A percentile compares a stretch with the other conserved stretches of the same genome.
Evolutionary conservation across 2,888 invertebrate species (phyloP).

Genomic region (Andrena hattorfiana): DNA sequence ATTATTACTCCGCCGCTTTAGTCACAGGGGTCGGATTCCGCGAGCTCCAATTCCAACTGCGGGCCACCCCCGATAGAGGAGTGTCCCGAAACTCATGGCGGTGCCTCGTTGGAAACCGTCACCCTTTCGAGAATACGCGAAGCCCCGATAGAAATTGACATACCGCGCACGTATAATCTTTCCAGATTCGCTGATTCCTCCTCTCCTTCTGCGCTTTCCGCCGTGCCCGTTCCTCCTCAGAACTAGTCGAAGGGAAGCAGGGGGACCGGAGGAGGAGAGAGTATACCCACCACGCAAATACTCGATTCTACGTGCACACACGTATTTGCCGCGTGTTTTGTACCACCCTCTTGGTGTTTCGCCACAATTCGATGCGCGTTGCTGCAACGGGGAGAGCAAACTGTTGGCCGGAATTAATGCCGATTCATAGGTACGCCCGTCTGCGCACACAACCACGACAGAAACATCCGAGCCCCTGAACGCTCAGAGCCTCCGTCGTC

Average conservation of each 20-base stretch:
- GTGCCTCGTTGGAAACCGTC: slow-evolving; percentile 3
- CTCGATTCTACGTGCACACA: slow-evolving; percentile 12
- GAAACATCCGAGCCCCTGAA: slow-evolving; percentile 29
- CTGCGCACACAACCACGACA: background rate
- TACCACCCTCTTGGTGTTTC: slow-evolving; percentile 1
- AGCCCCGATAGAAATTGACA: slow-evolving; percentile 38
- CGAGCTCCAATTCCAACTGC: slow-evolving; percentile 14
- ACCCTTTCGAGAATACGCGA: background rate
- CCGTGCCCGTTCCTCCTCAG: background rate
- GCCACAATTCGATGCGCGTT: slow-evolving; percentile 29
- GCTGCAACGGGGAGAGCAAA: slow-evolving; percentile 32
- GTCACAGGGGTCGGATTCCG: background rate
- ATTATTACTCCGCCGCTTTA: slow-evolving; percentile 11
- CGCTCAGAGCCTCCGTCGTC: background rate
- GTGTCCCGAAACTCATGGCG: slow-evolving; percentile 35
- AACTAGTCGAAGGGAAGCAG: background rate
- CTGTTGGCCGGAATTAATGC: slow-evolving; percentile 61
- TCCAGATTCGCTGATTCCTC: slow-evolving; percentile 51
- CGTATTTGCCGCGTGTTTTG: slow-evolving; percentile 43
- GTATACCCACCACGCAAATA: slow-evolving; percentile 16
- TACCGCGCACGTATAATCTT: slow-evolving; percentile 63
- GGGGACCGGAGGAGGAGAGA: background rate
- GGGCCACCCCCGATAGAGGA: slow-evolving; percentile 5
- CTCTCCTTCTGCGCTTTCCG: slow-evolving; percentile 5
- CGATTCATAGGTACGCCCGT: slow-evolving; percentile 38